These are phyloP conservation scores for Crocodylus rhombifer DNA, from an alignment of 2,797 vertebrate species.

Conservation along the genomic window DNA sequence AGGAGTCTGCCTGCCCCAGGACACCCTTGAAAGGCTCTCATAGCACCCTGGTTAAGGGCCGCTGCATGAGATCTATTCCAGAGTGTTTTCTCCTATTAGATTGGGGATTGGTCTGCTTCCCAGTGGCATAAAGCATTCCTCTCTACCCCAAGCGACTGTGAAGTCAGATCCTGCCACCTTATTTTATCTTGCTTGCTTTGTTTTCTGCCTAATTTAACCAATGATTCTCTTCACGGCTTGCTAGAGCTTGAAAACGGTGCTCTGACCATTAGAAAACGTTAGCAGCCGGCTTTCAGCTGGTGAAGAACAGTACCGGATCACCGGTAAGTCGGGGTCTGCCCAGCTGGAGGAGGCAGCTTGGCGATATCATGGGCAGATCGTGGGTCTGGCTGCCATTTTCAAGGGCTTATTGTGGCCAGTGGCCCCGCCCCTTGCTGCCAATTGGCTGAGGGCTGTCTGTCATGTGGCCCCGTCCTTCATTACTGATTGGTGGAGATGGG, in stretches of 20 bases:
- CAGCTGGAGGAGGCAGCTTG: no score
- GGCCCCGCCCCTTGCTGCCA: no score
- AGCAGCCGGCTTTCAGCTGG: not conserved
- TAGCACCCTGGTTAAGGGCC: no score
- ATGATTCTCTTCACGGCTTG: not conserved
- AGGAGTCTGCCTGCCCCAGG: no score
- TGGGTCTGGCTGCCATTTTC: no score
- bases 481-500: no score
- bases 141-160: fast-evolving
- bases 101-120: not conserved
- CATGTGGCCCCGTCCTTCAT: no score
- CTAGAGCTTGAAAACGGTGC: not conserved
- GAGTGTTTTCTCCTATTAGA: not conserved
- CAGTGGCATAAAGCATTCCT: not conserved
- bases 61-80: not conserved
- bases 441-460: no score
- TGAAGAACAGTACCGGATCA: not conserved
- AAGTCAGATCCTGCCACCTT: not conserved
- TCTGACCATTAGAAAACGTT: not conserved
- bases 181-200: not conserved
- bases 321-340: not conserved
- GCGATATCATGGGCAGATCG: no score
- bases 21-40: no score
- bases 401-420: no score
- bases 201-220: not conserved